Conservation (phyloP, 2,888 invertebrate species). For the Zygogramma bicolorata region DNA sequence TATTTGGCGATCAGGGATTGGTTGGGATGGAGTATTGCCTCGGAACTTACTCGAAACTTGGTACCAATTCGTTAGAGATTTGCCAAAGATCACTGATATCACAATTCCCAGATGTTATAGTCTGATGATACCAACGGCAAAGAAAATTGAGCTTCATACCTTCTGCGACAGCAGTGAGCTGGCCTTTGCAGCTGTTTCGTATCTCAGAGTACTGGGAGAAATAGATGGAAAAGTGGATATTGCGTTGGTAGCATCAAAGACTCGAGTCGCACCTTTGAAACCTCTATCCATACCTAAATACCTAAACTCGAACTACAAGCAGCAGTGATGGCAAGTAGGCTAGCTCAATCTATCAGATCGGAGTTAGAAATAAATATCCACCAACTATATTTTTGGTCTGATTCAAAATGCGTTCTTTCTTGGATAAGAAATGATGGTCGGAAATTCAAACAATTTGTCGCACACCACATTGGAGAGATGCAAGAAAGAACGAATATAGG, state of each 20-base stretch:
- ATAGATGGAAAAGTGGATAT: background rate
- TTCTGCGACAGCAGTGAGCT: background rate
- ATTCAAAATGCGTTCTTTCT: conserved; percentile 50
- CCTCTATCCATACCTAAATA: conserved; percentile 49
- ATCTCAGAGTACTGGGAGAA: too few species aligned
- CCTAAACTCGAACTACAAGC: conserved; percentile 48
- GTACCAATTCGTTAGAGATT: background rate
- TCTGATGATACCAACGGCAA: background rate
- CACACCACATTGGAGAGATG: background rate
- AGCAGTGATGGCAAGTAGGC: background rate
- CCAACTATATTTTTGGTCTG: conserved; percentile 46
- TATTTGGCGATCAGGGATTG: background rate
- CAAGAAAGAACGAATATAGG: background rate
- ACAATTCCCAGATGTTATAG: background rate
- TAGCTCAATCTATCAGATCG: conserved; percentile 32
- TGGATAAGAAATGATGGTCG: conserved; percentile 50
- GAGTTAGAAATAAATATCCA: conserved; percentile 35
- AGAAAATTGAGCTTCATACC: background rate
- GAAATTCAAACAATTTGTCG: background rate
- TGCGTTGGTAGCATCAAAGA: background rate
- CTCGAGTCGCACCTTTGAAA: conserved; percentile 27
- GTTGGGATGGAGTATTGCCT: background rate
- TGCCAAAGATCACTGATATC: background rate
- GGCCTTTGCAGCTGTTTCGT: background rate
- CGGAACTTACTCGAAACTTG: background rate